Evolutionary conservation across 2,797 vertebrate species (phyloP), one percentile per base, ranked within the genome.

Genomic region (Sciurus carolinensis): DNA sequence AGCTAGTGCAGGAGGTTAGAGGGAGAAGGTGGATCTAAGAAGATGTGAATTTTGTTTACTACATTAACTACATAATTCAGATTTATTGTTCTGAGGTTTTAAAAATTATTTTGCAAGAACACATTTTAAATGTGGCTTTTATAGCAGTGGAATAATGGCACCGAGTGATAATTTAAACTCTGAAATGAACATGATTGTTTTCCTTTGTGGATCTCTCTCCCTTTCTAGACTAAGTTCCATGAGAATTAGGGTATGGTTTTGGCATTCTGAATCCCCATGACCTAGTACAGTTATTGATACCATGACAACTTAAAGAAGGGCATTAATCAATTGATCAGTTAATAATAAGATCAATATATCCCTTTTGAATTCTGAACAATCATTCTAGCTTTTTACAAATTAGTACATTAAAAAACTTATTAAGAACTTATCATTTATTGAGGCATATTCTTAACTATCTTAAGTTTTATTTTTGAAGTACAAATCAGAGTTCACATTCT

Each of bases 331-430:
- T 64, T 75, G 22, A 82, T 47, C 73, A 62, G 44, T 87, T 50
- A 81, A 50, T 93, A 92, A 86, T 69, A 36, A 62, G 87, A 62
- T 76, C 30, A 75, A 62, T 39, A 36, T 84, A 26, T 2, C 7
- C 22, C 28, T 94, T 93, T 62, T 15, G 71, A 95, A 93, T 84
- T 83, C 36, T 85, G n/a, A 96, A 69, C 4, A 79, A 80, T 57
- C 22, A 94, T 20, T 87, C 52, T 92, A 62, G 8, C 6, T 73
- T 83, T 67, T 77, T 52, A 95, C 33, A 93, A 69, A 71, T 57
- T 62, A 3, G 7, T 87, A 94, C 18, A 85, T 64, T 92, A 76
- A 73, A 91, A 28, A 67, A 93, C 13, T 71, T 83, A 84, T 22
- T 67, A 83, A 94, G 24, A 18, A 2, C 14, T 36, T 93, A 54